These are phyloP conservation scores for Odocoileus virginianus DNA, from an alignment of 2,113 vertebrate genomes.

Conservation along the genomic window DNA sequence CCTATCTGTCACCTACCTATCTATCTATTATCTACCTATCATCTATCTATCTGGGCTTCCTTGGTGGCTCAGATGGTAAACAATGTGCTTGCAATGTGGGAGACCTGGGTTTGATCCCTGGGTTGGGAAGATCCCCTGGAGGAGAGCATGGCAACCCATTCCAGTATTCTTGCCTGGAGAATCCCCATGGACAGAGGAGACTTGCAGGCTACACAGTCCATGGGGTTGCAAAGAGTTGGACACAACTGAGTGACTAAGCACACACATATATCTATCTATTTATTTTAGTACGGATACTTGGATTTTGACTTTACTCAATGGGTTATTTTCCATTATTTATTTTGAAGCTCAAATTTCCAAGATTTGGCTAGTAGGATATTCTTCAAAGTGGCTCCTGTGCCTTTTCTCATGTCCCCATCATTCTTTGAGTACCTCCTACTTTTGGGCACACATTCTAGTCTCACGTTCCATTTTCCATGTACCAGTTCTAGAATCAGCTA, in stretches of 20 bases:
- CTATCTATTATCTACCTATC: background rate
- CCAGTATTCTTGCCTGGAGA: background rate
- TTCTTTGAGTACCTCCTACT: background rate
- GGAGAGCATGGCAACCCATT: background rate
- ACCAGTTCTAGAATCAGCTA: background rate
- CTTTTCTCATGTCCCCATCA: background rate
- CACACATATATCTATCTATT: background rate
- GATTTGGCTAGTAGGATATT: background rate
- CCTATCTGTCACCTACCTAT: background rate
- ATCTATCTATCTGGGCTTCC: background rate
- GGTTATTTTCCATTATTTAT: constrained; percentile 21
- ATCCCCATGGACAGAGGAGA: background rate
- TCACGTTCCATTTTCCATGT: background rate
- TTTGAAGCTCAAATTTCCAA: background rate
- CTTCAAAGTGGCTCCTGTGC: background rate
- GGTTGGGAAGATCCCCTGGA: background rate
- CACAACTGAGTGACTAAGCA: background rate
- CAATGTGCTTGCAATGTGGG: background rate
- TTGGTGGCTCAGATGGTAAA: background rate
- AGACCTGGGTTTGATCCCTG: background rate
- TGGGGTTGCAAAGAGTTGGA: background rate
- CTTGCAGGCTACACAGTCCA: background rate
- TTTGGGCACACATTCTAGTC: background rate
- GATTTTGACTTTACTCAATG: background rate
- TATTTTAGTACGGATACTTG: background rate